A percentile compares a stretch with the other conserved stretches of the same genome.
These are phyloP conservation scores for Labeo catla DNA, from an alignment of 2,113 vertebrate genomes.

Conservation along the genomic window DNA sequence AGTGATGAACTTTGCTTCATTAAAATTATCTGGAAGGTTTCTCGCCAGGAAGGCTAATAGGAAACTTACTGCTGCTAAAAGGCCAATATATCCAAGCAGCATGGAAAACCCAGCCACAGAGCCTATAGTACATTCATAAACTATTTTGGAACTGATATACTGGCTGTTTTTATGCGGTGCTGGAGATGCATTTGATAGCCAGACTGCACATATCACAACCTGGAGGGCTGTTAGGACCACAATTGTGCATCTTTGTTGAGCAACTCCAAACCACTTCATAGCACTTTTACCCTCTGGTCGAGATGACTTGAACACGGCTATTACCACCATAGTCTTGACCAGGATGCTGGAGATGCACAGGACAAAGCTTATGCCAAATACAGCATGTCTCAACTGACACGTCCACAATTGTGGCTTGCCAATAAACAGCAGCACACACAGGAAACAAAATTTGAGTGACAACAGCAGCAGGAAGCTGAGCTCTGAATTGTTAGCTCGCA, in stretches of 20 bases:
- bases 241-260: constrained; percentile 72
- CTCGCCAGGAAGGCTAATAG: constrained; percentile 72
- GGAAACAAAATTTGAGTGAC: constrained; percentile 70
- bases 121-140: constrained; percentile 71
- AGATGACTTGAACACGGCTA: constrained; percentile 30
- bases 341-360: constrained; percentile 75
- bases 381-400: constrained; percentile 16
- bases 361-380: constrained; percentile 70
- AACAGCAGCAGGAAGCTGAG: constrained; percentile 25
- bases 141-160: constrained; percentile 64
- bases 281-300: constrained; percentile 60
- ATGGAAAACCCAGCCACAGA: constrained; percentile 66
- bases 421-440: constrained; percentile 77
- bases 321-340: constrained; percentile 55
- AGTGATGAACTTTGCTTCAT: constrained; percentile 70
- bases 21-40: constrained; percentile 72
- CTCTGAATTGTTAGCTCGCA: constrained; percentile 58
- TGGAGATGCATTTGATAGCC: constrained; percentile 64
- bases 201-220: constrained; percentile 66
- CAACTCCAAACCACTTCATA: constrained; percentile 47
- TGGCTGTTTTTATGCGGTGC: constrained; percentile 64
- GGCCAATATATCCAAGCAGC: constrained; percentile 70
- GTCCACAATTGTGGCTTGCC: constrained; percentile 21
- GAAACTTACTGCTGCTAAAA: constrained; percentile 69
- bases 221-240: constrained; percentile 63